A percentile compares a stretch with the other conserved stretches of the same genome.
Conservation (phyloP, 2,113 vertebrate genomes). For the Oreotragus oreotragus region DNA sequence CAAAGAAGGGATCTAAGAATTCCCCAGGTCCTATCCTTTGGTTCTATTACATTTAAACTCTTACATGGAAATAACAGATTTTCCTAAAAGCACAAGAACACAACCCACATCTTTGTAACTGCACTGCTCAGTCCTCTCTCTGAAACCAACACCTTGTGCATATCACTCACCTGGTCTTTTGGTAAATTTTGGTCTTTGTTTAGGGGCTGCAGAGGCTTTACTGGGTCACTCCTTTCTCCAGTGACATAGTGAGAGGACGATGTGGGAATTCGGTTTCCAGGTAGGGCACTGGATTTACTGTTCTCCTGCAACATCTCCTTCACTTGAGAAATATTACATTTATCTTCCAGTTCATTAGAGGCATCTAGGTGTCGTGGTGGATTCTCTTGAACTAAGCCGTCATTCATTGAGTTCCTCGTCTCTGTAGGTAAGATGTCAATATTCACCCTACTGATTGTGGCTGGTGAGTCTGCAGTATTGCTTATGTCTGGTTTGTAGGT, state of each 20-base stretch:
- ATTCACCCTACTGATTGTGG: slow-evolving; percentile 88
- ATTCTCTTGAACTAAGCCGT: slow-evolving; percentile 61
- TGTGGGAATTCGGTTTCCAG: slow-evolving; percentile 55
- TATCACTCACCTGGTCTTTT: slow-evolving; percentile 77
- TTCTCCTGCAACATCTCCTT: slow-evolving; percentile 57
- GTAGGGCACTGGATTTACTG: slow-evolving; percentile 43
- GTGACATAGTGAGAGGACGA: slow-evolving; percentile 7
- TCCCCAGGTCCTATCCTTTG: background rate
- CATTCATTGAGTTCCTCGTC: slow-evolving; percentile 62
- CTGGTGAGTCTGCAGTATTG: slow-evolving; percentile 78
- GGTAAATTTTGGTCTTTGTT: slow-evolving; percentile 55
- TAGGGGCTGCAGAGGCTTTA: slow-evolving; percentile 77
- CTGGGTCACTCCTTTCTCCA: slow-evolving; percentile 69
- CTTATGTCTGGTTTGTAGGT: slow-evolving; percentile 67
- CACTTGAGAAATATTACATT: slow-evolving; percentile 51
- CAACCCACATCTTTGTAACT: background rate
- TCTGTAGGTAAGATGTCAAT: slow-evolving; percentile 81
- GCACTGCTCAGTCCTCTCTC: background rate
- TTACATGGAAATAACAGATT: background rate
- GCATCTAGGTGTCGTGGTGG: slow-evolving; percentile 62
- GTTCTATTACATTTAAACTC: background rate
- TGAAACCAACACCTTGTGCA: background rate
- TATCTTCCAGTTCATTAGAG: slow-evolving; percentile 61
- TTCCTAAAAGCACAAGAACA: background rate
- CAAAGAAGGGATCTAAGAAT: background rate